Conservation (phyloP, 2,797 vertebrate species). For the Melanogrammus aeglefinus region DNA sequence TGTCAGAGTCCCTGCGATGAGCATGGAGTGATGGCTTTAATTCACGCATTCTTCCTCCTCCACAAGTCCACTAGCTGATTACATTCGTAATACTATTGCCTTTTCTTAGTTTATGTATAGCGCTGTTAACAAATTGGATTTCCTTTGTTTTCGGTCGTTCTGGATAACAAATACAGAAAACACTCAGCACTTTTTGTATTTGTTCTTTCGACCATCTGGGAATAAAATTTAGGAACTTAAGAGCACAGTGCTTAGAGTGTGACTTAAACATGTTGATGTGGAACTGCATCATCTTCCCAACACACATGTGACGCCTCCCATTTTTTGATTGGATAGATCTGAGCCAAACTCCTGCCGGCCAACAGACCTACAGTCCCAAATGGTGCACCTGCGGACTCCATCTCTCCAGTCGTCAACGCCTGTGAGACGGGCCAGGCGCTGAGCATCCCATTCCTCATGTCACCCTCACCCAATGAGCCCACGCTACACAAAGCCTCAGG, state of each 20-base stretch:
- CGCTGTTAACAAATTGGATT: background rate
- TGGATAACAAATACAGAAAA: background rate
- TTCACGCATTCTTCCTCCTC: slow-evolving; percentile 27
- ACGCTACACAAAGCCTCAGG: background rate
- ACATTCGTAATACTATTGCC: slow-evolving; percentile 17
- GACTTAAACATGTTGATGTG: background rate
- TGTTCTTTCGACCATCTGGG: background rate
- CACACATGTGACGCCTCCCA: background rate
- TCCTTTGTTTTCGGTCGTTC: background rate
- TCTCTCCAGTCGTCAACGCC: background rate
- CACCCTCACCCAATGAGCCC: background rate
- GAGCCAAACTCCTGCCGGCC: background rate
- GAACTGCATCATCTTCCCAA: background rate
- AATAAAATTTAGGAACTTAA: background rate
- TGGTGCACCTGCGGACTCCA: background rate
- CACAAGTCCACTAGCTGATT: slow-evolving; percentile 15
- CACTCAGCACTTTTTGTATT: background rate
- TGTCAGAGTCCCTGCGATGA: slow-evolving; percentile 34
- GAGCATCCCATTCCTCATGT: background rate
- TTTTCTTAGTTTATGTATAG: slow-evolving; percentile 6
- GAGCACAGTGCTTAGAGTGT: background rate
- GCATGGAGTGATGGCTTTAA: slow-evolving; percentile 24
- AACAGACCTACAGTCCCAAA: background rate
- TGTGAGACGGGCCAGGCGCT: background rate
- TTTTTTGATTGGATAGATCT: background rate